Evolutionary conservation across 2,113 vertebrate genomes (phyloP).

Genomic region (Orycteropus afer): DNA sequence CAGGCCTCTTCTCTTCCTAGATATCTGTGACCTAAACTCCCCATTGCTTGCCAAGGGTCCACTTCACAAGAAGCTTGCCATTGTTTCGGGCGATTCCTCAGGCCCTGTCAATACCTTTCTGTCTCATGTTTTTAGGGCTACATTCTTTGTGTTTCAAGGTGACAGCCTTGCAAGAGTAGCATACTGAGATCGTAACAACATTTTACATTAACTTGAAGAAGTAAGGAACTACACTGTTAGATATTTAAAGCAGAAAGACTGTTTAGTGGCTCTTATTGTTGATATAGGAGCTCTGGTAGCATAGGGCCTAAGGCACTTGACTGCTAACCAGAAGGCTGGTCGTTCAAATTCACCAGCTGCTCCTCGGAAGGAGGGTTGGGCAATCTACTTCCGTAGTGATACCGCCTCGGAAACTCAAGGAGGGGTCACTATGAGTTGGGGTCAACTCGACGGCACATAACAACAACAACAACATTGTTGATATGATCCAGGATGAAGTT

Average conservation of each 20-base stretch:
- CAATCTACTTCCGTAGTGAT: too few relatives aligned
- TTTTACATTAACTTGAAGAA: not conserved
- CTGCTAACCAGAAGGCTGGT: too few relatives aligned
- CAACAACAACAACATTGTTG: too few relatives aligned
- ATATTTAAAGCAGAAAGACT: conserved; percentile 5
- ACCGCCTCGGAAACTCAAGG: too few relatives aligned
- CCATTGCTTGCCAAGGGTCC: not conserved
- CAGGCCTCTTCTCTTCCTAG: not conserved
- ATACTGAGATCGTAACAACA: not conserved
- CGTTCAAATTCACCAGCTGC: too few relatives aligned
- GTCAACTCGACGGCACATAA: too few relatives aligned
- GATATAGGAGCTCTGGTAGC: too few relatives aligned
- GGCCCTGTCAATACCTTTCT: not conserved
- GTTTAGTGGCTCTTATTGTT: not conserved
- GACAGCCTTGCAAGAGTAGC: not conserved
- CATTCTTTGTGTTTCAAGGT: not conserved
- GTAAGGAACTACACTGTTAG: not conserved
- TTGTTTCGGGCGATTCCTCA: not conserved
- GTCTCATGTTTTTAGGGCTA: not conserved
- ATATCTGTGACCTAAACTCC: not conserved
- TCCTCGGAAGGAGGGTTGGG: too few relatives aligned
- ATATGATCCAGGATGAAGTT: not conserved
- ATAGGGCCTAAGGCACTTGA: too few relatives aligned
- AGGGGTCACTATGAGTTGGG: too few relatives aligned
- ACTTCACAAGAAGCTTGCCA: not conserved